These are phyloP conservation scores for Ostrea denselamellosa DNA, from an alignment of 1,140 invertebrate species.

Conservation along the genomic window DNA sequence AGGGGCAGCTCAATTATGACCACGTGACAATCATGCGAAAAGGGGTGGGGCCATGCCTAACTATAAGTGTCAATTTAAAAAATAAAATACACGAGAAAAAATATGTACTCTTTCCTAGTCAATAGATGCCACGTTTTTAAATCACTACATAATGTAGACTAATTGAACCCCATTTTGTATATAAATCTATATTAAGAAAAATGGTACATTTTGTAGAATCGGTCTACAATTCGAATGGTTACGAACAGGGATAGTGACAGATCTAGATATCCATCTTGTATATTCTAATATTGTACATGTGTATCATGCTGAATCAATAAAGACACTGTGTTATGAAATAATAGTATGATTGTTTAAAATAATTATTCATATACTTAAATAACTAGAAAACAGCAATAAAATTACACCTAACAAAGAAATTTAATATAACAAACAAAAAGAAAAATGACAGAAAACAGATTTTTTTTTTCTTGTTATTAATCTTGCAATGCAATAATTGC, in stretches of 20 bases:
- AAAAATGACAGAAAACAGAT: neutral
- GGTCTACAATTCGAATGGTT: neutral
- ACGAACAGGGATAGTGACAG: neutral
- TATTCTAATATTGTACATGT: no score
- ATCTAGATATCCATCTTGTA: no score
- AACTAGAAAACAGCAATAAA: neutral
- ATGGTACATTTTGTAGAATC: slow-evolving; percentile 3
- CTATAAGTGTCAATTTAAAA: neutral
- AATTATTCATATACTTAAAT: neutral
- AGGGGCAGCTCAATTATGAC: neutral
- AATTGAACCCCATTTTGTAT: neutral
- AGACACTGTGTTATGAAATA: neutral
- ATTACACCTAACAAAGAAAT: neutral
- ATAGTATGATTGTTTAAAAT: neutral
- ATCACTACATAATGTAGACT: no score
- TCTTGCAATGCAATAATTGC: neutral
- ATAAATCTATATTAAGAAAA: slow-evolving; percentile 20
- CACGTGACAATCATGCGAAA: neutral
- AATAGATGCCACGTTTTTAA: neutral
- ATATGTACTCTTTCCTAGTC: neutral
- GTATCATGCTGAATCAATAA: neutral
- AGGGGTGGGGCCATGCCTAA: slow-evolving; percentile 8
- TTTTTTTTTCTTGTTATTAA: neutral
- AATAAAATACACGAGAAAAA: slow-evolving; percentile 4
- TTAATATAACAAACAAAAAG: slow-evolving; percentile 27